Base-by-base conservation (phyloP, 2,113 vertebrate genomes). In the Erpornis zantholeuca region DNA sequence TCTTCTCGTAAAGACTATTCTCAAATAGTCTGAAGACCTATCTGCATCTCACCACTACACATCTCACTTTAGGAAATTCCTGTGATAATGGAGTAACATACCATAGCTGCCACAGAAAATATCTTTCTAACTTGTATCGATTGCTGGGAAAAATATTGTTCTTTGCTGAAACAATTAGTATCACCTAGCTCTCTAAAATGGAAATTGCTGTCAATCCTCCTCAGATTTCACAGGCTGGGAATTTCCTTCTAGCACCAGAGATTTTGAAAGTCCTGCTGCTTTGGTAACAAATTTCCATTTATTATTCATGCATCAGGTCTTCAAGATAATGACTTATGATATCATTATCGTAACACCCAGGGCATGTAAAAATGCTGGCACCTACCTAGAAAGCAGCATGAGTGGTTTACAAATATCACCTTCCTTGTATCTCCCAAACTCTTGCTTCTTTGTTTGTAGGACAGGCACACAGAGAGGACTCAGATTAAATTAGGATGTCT, bases 101-200 rank as follows among this genome's bases (percentile, higher is more conserved):
- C 9, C 20, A 52, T 12, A n/a, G 42, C 47, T 91, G 64, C 86
- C 65, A 52, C 33, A 64, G 53, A 87, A 77, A 7, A 9, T 42
- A 59, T 78, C 61, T 94, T 88, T 36, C 64, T 88, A 78, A 64
- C 9, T 88, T 95, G 77, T 86, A 52, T 64, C 75, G 65, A 35
- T 57, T 68, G 52, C 36, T 92, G 29, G 49, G 76, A 80, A 89
- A 53, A 86, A 96, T 94, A 92, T 65, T 44, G 78, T 53, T 84
- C 33, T 89, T 85, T 69, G 47, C 33, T 88, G 72, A 88, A 88
- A 84, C 15, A 94, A 85, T 80, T 91, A 92, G 49, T 63, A 71
- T 66, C 50, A 81, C 47, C 42, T 66, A 79, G 9, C 33, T 92
- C 35, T 88, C 44, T 52, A 72, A 91, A 73, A 77, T 69, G 63